phyloP scores from a whole-genome alignment of 2,797 vertebrate species.

The Cetoscarus ocellatus region DNA sequence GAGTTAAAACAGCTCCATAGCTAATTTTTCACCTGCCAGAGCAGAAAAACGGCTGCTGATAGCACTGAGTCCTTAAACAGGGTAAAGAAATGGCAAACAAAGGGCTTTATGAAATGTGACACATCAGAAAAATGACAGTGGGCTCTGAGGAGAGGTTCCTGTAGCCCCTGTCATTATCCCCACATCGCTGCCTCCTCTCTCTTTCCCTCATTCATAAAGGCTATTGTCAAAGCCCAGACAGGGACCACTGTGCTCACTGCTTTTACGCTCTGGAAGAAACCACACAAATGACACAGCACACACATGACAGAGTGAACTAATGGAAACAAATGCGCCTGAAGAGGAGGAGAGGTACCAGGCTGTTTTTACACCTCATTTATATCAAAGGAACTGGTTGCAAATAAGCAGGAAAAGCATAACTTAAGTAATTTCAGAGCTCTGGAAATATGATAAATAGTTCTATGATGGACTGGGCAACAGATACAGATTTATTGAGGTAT shows the following conservation, averaged over 20 bases:
- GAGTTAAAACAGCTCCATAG: conserved; percentile 25
- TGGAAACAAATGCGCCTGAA: conserved; percentile 29
- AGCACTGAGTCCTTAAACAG: conserved; percentile 8
- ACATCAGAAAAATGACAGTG: conserved; percentile 59
- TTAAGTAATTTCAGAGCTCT: background rate
- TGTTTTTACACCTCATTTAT: conserved; percentile 1
- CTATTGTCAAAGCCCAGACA: conserved; percentile 77
- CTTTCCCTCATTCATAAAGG: conserved; percentile 71
- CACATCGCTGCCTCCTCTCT: conserved; percentile 42
- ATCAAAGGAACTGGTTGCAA: background rate
- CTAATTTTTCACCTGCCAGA: conserved; percentile 48
- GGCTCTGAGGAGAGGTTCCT: conserved; percentile 53
- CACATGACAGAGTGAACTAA: conserved; percentile 47
- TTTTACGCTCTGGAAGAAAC: conserved; percentile 63
- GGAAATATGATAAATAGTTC: too few relatives aligned
- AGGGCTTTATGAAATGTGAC: conserved; percentile 43
- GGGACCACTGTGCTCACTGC: conserved; percentile 75
- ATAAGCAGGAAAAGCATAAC: background rate
- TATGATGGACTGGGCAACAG: too few relatives aligned
- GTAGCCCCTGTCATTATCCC: conserved; percentile 26
- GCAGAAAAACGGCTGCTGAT: conserved; percentile 16
- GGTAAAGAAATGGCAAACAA: conserved; percentile 52
- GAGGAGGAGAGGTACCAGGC: background rate
- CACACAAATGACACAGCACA: conserved; percentile 65
- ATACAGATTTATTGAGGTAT: too few relatives aligned